Evolutionary conservation across 2,888 invertebrate genomes (phyloP).

Genomic region (Lasioglossum pauxillum): DNA sequence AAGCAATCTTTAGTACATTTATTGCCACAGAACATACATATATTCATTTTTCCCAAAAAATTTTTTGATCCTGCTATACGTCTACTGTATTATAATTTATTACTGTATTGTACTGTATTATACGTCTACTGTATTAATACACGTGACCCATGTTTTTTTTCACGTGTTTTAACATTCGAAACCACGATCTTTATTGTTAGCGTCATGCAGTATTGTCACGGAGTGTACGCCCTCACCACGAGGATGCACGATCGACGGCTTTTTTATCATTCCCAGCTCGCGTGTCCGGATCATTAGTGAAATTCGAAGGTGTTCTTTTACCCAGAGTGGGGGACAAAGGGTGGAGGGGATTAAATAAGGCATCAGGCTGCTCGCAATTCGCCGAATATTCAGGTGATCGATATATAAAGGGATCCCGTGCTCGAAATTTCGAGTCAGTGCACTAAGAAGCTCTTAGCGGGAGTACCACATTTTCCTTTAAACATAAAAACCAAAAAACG

Average conservation of each 20-base stretch:
- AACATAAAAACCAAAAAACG: slow-evolving; percentile 3
- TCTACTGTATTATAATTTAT: no score
- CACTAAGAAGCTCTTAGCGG: slow-evolving; percentile 60
- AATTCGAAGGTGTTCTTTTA: slow-evolving; percentile 55
- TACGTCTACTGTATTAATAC: no score
- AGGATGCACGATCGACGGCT: slow-evolving; percentile 8
- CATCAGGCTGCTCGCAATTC: slow-evolving; percentile 74
- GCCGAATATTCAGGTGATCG: slow-evolving; percentile 75
- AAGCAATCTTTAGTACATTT: no score
- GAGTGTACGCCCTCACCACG: slow-evolving; percentile 47
- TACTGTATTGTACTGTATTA: no score
- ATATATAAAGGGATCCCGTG: slow-evolving; percentile 78
- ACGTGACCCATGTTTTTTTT: no score
- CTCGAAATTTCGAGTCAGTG: slow-evolving; percentile 74
- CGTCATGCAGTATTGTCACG: not conserved
- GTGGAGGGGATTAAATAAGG: slow-evolving; percentile 69
- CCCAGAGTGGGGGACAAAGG: slow-evolving; percentile 34
- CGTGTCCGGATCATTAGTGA: slow-evolving; percentile 51
- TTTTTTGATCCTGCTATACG: no score
- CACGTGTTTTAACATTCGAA: no score
- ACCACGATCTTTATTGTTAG: no score
- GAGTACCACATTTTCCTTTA: slow-evolving; percentile 36
- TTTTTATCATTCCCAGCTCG: slow-evolving; percentile 23
- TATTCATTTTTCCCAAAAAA: no score
- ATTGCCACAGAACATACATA: no score